phyloP scores from a whole-genome alignment of 2,113 vertebrate genomes.

The Anarhynchus alexandrinus region DNA sequence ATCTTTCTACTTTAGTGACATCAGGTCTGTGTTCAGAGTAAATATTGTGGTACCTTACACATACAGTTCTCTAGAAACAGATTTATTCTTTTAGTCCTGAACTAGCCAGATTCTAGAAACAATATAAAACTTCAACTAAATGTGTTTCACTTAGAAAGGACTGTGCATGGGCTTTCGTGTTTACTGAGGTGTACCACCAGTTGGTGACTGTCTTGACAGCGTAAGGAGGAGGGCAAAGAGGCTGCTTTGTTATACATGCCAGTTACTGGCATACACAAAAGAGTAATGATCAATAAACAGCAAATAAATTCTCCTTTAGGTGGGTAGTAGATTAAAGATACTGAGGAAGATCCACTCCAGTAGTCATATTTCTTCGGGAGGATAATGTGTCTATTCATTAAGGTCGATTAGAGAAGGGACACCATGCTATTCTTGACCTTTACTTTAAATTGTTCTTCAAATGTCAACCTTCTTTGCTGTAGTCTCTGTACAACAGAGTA shows the following conservation, averaged over 20 bases:
- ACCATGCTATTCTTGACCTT: background rate
- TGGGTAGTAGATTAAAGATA: background rate
- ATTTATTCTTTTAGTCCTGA: background rate
- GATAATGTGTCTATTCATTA: background rate
- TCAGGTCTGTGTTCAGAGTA: background rate
- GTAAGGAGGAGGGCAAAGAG: background rate
- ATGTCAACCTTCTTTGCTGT: background rate
- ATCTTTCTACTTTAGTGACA: background rate
- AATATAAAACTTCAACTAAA: background rate
- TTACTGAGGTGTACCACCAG: background rate
- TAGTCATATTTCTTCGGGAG: background rate
- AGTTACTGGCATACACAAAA: background rate
- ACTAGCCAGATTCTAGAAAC: background rate
- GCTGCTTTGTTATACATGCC: background rate
- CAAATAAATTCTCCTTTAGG: background rate
- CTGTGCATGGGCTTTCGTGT: background rate
- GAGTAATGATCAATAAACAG: background rate
- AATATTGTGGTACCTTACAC: background rate
- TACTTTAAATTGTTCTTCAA: background rate
- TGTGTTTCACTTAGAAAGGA: background rate
- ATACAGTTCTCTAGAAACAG: background rate
- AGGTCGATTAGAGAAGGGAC: background rate
- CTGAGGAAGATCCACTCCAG: background rate
- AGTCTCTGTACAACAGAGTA: background rate
- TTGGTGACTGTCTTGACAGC: background rate